Evolutionary conservation across 2,888 invertebrate species (phyloP), one percentile per base, ranked within the genome.

Genomic region (Standfussiana lucernea): DNA sequence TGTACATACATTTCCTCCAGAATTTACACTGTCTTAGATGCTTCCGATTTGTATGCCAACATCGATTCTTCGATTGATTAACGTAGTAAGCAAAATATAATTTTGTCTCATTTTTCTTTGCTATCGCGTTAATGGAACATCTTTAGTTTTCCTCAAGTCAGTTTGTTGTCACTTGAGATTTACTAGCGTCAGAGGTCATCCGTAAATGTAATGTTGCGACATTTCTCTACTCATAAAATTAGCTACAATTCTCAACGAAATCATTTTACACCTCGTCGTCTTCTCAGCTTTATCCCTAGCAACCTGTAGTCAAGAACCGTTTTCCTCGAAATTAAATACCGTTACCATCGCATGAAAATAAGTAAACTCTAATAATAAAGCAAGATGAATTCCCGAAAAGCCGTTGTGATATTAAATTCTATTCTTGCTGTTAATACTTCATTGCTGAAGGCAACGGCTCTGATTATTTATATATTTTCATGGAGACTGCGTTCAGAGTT

Each of bases 401-500:
- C 35, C 32, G n/a, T 13, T 13, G 53, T 61, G 67, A 2, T 18
- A n/a, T 67, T 45, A 35, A 42, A 47, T 32, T 53, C 0, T 74
- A 13, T 66, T 75, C 21, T 66, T 32, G 15, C 10, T 37, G n/a
- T 56, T 47, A 68, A 56, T 59, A 64, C 15, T 32, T 53, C 8
- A 15, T 66, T 56, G 42, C 42, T 78, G 7, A 35, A 50, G 42
- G 13, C 59, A 28, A 50, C 35, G 8, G 7, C 24, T 59, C 21
- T 32, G 64, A 28, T 64, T 37, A 50, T 72, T 45, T 42, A 21
- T 50, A 69, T 32, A 35, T 35, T 61, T 78, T 77, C 53, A 67
- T 59, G 47, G 62, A 72, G 32, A 45, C 42, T 50, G n/a, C 59
- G 72, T 73, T 66, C 61, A 82, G 72, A 78, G 74, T 72, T 79